Base-by-base conservation (phyloP, 2,113 vertebrate genomes). In the Gavia stellata region DNA sequence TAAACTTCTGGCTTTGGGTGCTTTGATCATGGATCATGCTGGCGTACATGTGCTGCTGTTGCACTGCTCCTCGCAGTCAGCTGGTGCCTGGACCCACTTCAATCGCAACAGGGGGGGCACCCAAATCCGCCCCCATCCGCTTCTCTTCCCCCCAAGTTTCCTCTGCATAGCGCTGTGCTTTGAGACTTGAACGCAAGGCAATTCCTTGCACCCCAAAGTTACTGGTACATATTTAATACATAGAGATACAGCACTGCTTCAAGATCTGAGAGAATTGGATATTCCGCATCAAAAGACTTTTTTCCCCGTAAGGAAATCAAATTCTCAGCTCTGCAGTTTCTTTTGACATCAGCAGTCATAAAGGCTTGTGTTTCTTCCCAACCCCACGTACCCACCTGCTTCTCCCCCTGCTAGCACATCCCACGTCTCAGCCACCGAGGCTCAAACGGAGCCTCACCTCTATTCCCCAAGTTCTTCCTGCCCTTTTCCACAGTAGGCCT, bases 181-280 rank as follows among this genome's bases (percentile, higher is more conserved):
- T 31, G 55, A 42, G 45, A 86, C 44, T 20, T 9, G 50, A 72
- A 36, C 2, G 10, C 5, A 4, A 24, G 53, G 28, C 59, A 74
- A 23, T 18, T 94, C 83, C 78, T 52, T 6, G 42, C 47, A 74
- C 55, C 53, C 59, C 45, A 36, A 8, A 29, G 42, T 47, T 26
- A 7, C 33, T 3, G 26, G 36, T 34, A 52, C 0, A 0, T 15
- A 2, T 55, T 24, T 81, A n/a, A 40, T 70, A 56, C 28, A 19
- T 1, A 50, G 40, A 87, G 33, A 23, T 9, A 7, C 12, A 49
- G 68, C 44, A 18, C 6, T 7, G 56, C 65, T 52, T 40, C 26
- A 18, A 62, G 81, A 87, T 70, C 84, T 91, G 92, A 93, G 36
- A 88, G 79, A 88, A 96, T 2, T 44, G 19, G 19, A 65, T 77